Percentiles rank a stretch among this genome's conserved stretches.
Conservation (phyloP, 2,113 vertebrate genomes). For the Paradisaea rubra region DNA sequence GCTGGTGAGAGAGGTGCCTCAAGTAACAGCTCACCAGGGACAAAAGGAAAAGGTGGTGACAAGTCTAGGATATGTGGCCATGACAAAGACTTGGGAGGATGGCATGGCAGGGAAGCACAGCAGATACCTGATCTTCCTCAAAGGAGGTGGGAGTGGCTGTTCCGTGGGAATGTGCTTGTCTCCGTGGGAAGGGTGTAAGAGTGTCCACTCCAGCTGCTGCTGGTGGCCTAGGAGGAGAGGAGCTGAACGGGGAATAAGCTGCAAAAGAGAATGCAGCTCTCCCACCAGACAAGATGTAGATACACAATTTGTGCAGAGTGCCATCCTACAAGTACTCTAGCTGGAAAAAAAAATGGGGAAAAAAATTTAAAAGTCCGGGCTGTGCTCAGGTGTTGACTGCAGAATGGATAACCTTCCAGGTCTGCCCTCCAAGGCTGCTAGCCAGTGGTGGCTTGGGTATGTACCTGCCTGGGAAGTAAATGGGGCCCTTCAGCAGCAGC, state of each 20-base stretch:
- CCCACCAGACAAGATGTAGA: too few relatives aligned
- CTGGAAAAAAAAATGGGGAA: neutral
- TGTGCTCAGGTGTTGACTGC: neutral
- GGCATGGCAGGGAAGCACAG: neutral
- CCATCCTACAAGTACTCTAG: neutral
- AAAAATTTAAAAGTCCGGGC: neutral
- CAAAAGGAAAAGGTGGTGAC: neutral
- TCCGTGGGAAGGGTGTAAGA: neutral
- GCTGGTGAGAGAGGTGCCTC: neutral
- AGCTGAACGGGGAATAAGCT: neutral
- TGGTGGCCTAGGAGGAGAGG: neutral
- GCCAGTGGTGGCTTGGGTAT: neutral
- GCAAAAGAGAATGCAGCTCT: neutral
- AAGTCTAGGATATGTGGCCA: accelerated
- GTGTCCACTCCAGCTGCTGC: neutral
- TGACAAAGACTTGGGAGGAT: neutral
- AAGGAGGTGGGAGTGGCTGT: neutral
- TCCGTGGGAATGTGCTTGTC: neutral
- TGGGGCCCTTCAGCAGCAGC: neutral
- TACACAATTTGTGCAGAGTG: neutral
- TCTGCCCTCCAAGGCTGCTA: neutral
- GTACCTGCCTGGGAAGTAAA: neutral
- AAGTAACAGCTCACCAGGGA: neutral
- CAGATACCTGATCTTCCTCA: accelerated
- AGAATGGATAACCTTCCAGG: neutral